These are phyloP conservation scores for Itoplectis maculator DNA, from an alignment of 2,888 invertebrate genomes.

Conservation along the genomic window DNA sequence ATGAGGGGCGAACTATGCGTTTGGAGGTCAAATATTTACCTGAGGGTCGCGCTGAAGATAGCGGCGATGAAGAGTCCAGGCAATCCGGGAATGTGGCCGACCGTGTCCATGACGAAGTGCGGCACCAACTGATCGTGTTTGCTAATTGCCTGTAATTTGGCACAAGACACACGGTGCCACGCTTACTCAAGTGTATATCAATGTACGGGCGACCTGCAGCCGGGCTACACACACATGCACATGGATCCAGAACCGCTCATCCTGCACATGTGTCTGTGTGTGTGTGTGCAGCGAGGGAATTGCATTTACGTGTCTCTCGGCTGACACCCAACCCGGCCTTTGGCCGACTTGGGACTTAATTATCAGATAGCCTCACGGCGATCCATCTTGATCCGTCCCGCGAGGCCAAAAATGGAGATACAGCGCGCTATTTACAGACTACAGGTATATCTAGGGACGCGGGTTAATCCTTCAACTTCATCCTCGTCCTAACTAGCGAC, in stretches of 20 bases:
- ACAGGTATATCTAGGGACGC: neutral
- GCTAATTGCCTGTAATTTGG: conserved; percentile 66
- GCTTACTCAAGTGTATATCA: conserved; percentile 24
- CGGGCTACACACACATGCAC: neutral
- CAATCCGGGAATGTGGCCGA: conserved; percentile 88
- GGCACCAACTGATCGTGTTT: conserved; percentile 87
- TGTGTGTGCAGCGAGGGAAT: conserved; percentile 73
- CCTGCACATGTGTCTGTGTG: conserved; percentile 8
- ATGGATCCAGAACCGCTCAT: too few relatives aligned
- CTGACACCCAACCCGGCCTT: conserved; percentile 56
- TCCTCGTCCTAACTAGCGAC: conserved; percentile 8
- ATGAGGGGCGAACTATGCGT: conserved; percentile 77
- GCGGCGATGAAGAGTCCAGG: conserved; percentile 90
- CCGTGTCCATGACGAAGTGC: conserved; percentile 89
- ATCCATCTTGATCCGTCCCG: conserved; percentile 72
- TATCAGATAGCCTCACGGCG: conserved; percentile 77
- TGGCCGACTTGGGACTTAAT: conserved; percentile 75
- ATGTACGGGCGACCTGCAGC: conserved; percentile 18
- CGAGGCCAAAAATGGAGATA: conserved; percentile 23
- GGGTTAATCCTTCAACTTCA: conserved; percentile 19
- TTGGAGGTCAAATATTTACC: conserved; percentile 82
- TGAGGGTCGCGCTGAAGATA: conserved; percentile 89
- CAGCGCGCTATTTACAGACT: neutral
- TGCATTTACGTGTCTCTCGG: conserved; percentile 71
- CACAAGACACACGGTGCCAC: conserved; percentile 9